Percentiles rank a stretch among this genome's conserved stretches.
Evolutionary conservation across 1,140 invertebrate genomes (phyloP).

Genomic region (Drosophila novamexicana): DNA sequence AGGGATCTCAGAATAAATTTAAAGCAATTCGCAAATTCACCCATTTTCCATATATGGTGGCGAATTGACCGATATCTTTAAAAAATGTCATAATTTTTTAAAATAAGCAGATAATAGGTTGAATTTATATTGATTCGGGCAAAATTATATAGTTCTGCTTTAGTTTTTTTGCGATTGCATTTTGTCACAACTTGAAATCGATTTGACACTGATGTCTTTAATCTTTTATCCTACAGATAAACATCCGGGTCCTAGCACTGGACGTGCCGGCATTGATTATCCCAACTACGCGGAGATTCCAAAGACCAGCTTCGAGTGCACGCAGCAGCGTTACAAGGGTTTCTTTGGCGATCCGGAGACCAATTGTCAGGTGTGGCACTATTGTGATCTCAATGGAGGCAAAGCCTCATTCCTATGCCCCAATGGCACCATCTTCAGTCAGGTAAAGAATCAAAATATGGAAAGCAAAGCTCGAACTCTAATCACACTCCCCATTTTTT

Average conservation of each 20-base stretch:
- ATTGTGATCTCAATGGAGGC: constrained; percentile 95
- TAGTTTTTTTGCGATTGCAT: too few relatives aligned
- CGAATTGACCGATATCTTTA: too few relatives aligned
- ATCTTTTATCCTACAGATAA: constrained; percentile 49
- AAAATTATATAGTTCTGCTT: too few relatives aligned
- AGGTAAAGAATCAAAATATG: constrained; percentile 85
- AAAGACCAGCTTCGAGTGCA: constrained; percentile 91
- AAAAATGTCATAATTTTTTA: too few relatives aligned
- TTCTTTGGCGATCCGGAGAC: constrained; percentile 95
- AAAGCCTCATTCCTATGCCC: constrained; percentile 96
- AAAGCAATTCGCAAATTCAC: too few relatives aligned
- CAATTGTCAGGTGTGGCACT: constrained; percentile 95
- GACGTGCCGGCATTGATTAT: constrained; percentile 92
- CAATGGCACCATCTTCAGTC: constrained; percentile 96
- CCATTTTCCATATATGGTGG: too few relatives aligned
- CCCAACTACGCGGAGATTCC: constrained; percentile 91
- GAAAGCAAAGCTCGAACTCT: background rate
- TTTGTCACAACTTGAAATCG: too few relatives aligned
- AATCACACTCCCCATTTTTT: background rate
- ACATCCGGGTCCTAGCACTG: constrained; percentile 86
- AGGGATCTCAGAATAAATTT: too few relatives aligned
- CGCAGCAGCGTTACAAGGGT: constrained; percentile 93
- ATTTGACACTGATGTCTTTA: too few relatives aligned
- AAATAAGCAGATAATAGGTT: too few relatives aligned
- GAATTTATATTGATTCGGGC: too few relatives aligned